Conservation (phyloP, 2,113 vertebrate species). For the Setophaga petechia region DNA sequence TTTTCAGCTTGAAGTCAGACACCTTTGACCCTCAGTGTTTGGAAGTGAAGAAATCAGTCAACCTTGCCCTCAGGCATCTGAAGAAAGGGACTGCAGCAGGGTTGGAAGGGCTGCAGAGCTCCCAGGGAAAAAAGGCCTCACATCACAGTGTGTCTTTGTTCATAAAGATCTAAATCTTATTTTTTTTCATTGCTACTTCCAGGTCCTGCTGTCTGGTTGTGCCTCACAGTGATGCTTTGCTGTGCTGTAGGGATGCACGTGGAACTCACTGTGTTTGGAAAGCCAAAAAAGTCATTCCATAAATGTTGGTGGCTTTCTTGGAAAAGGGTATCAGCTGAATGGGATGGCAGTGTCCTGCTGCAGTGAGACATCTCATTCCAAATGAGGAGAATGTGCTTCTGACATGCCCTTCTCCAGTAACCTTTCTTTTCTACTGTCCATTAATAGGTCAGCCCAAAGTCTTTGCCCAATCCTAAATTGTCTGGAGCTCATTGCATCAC, state of each 20-base stretch:
- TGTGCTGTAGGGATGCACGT: background rate
- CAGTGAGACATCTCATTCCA: background rate
- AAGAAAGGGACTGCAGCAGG: background rate
- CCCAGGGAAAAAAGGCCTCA: background rate
- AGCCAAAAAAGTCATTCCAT: background rate
- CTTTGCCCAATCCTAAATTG: rapidly evolving
- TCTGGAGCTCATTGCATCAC: background rate
- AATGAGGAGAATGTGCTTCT: background rate
- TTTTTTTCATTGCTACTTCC: background rate
- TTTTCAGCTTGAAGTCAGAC: background rate
- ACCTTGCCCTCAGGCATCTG: background rate
- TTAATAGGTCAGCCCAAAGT: background rate
- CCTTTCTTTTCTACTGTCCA: background rate
- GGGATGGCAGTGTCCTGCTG: background rate
- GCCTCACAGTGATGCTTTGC: background rate
- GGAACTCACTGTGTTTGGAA: background rate
- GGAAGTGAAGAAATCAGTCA: background rate
- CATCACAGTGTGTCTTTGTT: background rate
- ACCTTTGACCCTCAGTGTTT: background rate
- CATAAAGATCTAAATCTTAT: background rate
- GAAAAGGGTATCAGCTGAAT: background rate
- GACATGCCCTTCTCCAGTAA: background rate
- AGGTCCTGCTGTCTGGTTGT: background rate
- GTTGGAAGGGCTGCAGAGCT: background rate
- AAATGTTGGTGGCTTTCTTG: background rate